A percentile compares a stretch with the other conserved stretches of the same genome.
phyloP scores from a whole-genome alignment of 2,888 invertebrate genomes.

The Eupithecia inturbata region DNA sequence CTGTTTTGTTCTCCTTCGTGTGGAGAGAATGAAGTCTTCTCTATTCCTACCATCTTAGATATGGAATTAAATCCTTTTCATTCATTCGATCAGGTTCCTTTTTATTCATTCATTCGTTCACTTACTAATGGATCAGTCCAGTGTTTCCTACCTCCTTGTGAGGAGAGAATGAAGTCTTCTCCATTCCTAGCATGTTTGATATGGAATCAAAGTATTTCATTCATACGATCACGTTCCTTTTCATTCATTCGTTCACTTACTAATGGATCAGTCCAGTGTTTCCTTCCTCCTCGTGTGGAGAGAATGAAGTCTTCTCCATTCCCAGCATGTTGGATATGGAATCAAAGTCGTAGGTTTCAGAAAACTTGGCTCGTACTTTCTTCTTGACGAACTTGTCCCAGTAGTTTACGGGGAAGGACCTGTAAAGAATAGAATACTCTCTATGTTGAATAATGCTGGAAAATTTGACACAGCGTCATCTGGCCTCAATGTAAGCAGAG shows the following conservation, averaged over 20 bases:
- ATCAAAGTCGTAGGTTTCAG: slow-evolving; percentile 98
- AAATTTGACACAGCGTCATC: too few relatives aligned
- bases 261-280: slow-evolving; percentile 90
- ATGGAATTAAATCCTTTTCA: slow-evolving; percentile 89
- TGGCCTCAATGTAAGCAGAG: too few relatives aligned
- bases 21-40: slow-evolving; percentile 94
- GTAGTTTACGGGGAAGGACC: slow-evolving; percentile 99
- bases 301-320: slow-evolving; percentile 97
- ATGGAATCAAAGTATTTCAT: slow-evolving; percentile 89
- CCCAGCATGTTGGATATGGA: slow-evolving; percentile 97
- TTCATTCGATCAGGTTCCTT: slow-evolving; percentile 87
- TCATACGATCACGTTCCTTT: slow-evolving; percentile 82
- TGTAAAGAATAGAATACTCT: slow-evolving; percentile 59
- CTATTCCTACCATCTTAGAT: slow-evolving; percentile 98
- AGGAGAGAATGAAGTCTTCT: slow-evolving; percentile 94
- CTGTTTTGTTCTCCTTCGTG: slow-evolving; percentile 91
- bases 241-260: slow-evolving; percentile 78
- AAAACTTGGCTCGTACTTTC: slow-evolving; percentile 98
- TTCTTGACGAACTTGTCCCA: slow-evolving; percentile 99
- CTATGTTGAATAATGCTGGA: too few relatives aligned
- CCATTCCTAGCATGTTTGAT: slow-evolving; percentile 98
- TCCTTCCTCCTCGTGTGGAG: slow-evolving; percentile 91
- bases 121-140: slow-evolving; percentile 87
- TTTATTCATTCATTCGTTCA: background rate
- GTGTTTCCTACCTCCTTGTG: slow-evolving; percentile 91